Percentiles rank a stretch among this genome's conserved stretches.
These are phyloP conservation scores for Parochlus steinenii DNA, from an alignment of 2,888 invertebrate species.

Conservation along the genomic window DNA sequence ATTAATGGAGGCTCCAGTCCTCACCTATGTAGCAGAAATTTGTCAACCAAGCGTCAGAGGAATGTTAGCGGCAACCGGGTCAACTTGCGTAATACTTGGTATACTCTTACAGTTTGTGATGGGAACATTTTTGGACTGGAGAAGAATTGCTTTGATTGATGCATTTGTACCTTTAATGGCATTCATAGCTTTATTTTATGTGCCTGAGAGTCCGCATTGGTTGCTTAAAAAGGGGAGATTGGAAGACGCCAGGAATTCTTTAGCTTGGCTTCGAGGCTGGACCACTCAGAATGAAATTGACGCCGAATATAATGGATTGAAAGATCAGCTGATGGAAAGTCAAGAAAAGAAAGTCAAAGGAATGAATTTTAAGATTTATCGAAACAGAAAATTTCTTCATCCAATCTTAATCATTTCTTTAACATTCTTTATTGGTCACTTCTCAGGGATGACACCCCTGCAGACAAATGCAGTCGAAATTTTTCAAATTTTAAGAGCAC, in stretches of 20 bases:
- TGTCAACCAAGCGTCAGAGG: slow-evolving; percentile 66
- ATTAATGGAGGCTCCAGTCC: slow-evolving; percentile 30
- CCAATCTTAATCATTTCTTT: slow-evolving; percentile 35
- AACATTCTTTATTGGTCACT: slow-evolving; percentile 43
- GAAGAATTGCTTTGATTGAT: slow-evolving; percentile 50
- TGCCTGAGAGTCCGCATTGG: slow-evolving; percentile 75
- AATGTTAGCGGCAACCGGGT: slow-evolving; percentile 53
- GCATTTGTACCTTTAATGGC: slow-evolving; percentile 46
- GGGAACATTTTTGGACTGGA: slow-evolving; percentile 53
- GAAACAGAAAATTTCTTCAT: slow-evolving; percentile 39
- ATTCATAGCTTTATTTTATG: slow-evolving; percentile 45
- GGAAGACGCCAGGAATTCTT: slow-evolving; percentile 46
- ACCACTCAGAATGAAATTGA: slow-evolving; percentile 22
- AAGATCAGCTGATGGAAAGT: slow-evolving; percentile 22
- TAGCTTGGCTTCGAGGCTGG: slow-evolving; percentile 72
- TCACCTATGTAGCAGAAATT: slow-evolving; percentile 72
- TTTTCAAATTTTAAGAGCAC: slow-evolving; percentile 51
- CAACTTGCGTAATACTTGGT: slow-evolving; percentile 58
- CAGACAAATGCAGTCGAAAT: slow-evolving; percentile 60
- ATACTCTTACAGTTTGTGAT: slow-evolving; percentile 59
- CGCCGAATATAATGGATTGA: slow-evolving; percentile 24
- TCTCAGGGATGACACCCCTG: slow-evolving; percentile 57
- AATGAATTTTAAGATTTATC: neutral
- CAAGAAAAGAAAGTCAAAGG: neutral
- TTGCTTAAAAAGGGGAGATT: slow-evolving; percentile 47